phyloP scores from a whole-genome alignment of 2,113 vertebrate species.

The Nerophis ophidion region DNA sequence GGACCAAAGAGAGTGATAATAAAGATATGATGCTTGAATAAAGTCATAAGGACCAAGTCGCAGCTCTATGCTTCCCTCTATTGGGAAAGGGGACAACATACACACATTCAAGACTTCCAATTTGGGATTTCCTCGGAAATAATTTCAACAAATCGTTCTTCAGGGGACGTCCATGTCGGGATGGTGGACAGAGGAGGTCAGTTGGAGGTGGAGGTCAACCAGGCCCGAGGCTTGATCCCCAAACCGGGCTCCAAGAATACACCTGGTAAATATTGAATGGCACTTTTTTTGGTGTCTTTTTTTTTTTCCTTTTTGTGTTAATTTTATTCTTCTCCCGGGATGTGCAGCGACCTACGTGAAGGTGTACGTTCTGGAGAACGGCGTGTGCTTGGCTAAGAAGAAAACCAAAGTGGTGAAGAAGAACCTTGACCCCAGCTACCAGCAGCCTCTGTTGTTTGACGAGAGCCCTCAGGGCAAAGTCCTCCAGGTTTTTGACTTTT shows the following conservation, averaged over 20 bases:
- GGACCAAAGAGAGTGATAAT: neutral
- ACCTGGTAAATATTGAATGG: slow-evolving; percentile 72
- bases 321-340: neutral
- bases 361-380: slow-evolving; percentile 92
- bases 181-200: slow-evolving; percentile 90
- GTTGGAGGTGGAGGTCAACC: slow-evolving; percentile 93
- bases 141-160: neutral
- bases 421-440: slow-evolving; percentile 87
- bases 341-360: slow-evolving; percentile 88
- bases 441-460: slow-evolving; percentile 93
- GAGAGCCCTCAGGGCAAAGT: slow-evolving; percentile 95
- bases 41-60: neutral
- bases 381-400: slow-evolving; percentile 91
- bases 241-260: slow-evolving; percentile 90
- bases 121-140: neutral
- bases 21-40: slow-evolving; percentile 40
- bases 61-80: slow-evolving; percentile 52
- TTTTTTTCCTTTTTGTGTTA: neutral
- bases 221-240: slow-evolving; percentile 85
- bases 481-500: slow-evolving; percentile 77
- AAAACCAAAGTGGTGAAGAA: slow-evolving; percentile 94
- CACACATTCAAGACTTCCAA: no score
- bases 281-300: no score
- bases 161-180: slow-evolving; percentile 88
- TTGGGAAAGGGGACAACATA: slow-evolving; percentile 28